Conservation (phyloP, 1,140 invertebrate species). For the Wiebesia pumilae region DNA sequence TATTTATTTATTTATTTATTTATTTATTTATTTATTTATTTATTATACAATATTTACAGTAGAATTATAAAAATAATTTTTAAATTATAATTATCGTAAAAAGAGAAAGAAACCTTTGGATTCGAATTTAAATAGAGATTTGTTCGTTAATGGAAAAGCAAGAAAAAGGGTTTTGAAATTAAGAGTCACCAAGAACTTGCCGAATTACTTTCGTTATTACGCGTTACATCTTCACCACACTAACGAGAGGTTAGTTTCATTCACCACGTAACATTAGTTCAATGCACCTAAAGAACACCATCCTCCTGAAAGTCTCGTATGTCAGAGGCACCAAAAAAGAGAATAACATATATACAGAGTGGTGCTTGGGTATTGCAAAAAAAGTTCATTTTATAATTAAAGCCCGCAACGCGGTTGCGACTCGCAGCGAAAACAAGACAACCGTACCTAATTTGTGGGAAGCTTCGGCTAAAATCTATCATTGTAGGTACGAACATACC, state of each 20-base stretch:
- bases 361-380: background rate
- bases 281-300: background rate
- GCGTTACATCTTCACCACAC: background rate
- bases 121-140: too few species aligned
- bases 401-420: background rate
- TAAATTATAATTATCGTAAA: too few species aligned
- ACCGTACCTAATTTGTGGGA: background rate
- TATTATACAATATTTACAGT: too few species aligned
- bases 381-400: constrained; percentile 51
- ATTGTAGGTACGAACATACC: background rate
- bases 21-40: too few species aligned
- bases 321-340: constrained; percentile 2
- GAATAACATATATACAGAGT: background rate
- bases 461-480: background rate
- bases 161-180: background rate
- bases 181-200: background rate
- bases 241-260: background rate
- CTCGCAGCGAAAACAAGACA: background rate
- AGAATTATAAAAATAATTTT: too few species aligned
- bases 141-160: too few species aligned
- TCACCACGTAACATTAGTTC: constrained; percentile 14
- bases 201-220: background rate
- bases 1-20: too few species aligned
- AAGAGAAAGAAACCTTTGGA: too few species aligned
- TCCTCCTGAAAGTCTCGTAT: constrained; percentile 10